Conservation (phyloP, 2,797 vertebrate genomes). For the Sparidentex hasta region DNA sequence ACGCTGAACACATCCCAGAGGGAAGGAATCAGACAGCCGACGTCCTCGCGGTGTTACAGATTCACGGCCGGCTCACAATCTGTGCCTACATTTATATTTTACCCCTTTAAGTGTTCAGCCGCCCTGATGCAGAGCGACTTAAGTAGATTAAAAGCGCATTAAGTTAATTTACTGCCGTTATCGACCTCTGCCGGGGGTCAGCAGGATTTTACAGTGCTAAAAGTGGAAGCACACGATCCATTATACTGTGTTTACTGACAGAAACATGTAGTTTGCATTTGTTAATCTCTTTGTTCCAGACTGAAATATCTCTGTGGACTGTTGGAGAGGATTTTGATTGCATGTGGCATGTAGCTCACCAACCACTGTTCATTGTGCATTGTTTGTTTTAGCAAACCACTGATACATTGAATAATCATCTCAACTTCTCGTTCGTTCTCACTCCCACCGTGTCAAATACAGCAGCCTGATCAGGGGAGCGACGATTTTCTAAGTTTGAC, state of each 20-base stretch:
- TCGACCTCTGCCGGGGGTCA: neutral
- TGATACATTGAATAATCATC: too few relatives aligned
- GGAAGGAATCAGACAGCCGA: neutral
- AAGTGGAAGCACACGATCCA: too few relatives aligned
- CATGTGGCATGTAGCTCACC: neutral
- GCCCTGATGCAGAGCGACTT: neutral
- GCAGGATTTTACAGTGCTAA: neutral
- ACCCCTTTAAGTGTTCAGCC: neutral
- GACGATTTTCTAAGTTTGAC: too few relatives aligned
- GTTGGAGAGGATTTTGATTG: neutral
- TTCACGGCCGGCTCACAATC: neutral
- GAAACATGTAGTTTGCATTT: neutral
- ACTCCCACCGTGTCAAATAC: too few relatives aligned
- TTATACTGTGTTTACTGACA: neutral
- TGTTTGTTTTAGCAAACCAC: too few relatives aligned
- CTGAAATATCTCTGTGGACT: neutral
- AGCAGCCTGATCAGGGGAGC: too few relatives aligned
- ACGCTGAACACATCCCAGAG: slow-evolving; percentile 10
- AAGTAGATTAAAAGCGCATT: neutral
- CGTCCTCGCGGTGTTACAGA: neutral
- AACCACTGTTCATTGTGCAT: too few relatives aligned
- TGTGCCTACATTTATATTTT: neutral
- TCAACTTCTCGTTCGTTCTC: too few relatives aligned
- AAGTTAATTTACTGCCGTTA: neutral
- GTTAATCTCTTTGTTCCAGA: neutral